Evolutionary conservation across 2,888 invertebrate species (phyloP).

Genomic region (Drosophila aldrichi): DNA sequence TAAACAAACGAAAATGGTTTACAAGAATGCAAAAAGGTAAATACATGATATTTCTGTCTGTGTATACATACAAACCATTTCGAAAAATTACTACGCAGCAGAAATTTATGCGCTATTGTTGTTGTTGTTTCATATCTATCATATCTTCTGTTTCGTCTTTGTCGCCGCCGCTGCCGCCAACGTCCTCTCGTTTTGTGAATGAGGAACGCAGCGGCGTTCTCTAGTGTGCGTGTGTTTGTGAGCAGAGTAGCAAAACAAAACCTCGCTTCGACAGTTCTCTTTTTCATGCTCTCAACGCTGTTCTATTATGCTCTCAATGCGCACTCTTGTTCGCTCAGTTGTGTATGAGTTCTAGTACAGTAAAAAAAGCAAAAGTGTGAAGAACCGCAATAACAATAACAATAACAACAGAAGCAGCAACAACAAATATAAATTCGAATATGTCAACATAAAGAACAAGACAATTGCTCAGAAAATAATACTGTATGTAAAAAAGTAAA

Average conservation of each 20-base stretch:
- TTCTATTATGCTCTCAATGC: conserved; percentile 36
- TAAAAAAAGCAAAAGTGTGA: conserved; percentile 65
- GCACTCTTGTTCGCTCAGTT: conserved; percentile 15
- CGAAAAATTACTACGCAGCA: conserved; percentile 78
- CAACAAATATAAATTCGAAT: conserved; percentile 40
- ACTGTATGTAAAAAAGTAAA: conserved; percentile 29
- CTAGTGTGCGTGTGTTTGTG: conserved; percentile 53
- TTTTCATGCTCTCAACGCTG: conserved; percentile 21
- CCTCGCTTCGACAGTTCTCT: conserved; percentile 52
- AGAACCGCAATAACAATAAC: conserved; percentile 54
- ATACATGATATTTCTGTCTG: conserved; percentile 29
- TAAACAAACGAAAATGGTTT: conserved; percentile 57
- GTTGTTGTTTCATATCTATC: conserved; percentile 79
- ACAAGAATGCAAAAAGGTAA: conserved; percentile 68
- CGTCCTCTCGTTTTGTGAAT: conserved; percentile 68
- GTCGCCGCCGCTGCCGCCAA: conserved; percentile 37
- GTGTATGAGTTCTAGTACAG: conserved; percentile 36
- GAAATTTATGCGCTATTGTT: conserved; percentile 77
- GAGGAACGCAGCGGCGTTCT: conserved; percentile 54
- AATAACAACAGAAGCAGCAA: conserved; percentile 33
- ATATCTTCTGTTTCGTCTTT: conserved; percentile 70
- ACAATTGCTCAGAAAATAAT: conserved; percentile 31
- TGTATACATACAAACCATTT: conserved; percentile 43
- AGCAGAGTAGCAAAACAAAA: conserved; percentile 63
- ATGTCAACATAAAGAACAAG: conserved; percentile 33